Conservation (phyloP, 2,888 invertebrate species). For the Strigamia transsilvanica region DNA sequence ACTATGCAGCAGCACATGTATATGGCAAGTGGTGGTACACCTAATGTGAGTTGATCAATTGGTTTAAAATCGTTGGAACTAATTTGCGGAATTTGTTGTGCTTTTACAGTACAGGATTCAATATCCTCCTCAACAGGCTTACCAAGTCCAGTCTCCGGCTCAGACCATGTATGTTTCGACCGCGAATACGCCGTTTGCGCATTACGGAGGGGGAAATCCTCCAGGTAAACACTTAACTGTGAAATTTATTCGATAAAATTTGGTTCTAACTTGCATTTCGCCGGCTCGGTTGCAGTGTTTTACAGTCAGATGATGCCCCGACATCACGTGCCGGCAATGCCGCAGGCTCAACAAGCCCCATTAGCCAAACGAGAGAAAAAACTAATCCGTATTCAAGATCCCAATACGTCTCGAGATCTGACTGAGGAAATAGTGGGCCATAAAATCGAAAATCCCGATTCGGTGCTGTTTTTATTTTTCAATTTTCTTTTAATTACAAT, state of each 20-base stretch:
- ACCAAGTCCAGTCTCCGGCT: neutral
- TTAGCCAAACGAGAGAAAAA: constrained; percentile 48
- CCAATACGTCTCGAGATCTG: constrained; percentile 48
- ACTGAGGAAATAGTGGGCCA: constrained; percentile 46
- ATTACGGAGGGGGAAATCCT: neutral
- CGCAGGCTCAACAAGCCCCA: neutral
- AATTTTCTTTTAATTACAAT: neutral
- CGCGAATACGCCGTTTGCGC: neutral
- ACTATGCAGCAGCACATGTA: constrained; percentile 24
- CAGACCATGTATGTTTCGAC: neutral
- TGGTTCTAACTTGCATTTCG: neutral
- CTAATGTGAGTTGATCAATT: neutral
- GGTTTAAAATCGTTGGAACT: neutral
- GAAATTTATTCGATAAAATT: neutral
- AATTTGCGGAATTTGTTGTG: neutral
- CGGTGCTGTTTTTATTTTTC: neutral
- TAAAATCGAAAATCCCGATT: neutral
- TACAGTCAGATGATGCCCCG: neutral
- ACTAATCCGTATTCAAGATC: constrained; percentile 52
- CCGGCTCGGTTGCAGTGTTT: neutral
- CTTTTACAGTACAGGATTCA: neutral
- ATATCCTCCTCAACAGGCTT: neutral
- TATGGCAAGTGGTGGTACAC: neutral
- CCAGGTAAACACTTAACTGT: neutral
- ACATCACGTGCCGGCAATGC: neutral